Base-by-base conservation (phyloP, 2,888 invertebrate species). In the Morpho helenor region DNA sequence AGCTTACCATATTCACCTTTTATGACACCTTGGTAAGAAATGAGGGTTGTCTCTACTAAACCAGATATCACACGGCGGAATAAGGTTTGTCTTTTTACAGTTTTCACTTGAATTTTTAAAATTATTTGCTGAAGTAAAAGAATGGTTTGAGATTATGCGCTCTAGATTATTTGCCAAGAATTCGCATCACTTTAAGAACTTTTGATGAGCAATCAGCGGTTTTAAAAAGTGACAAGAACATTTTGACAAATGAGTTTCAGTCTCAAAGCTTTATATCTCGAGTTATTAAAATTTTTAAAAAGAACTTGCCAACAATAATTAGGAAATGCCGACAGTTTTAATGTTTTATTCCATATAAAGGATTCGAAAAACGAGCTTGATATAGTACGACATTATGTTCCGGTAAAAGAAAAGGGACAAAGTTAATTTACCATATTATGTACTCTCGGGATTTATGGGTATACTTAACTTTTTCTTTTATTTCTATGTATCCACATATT, bases 161-260 rank as follows among this genome's bases (percentile, higher is more conserved):
- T 23, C 42, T 23, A 23, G n/a, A 47, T 50, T 61, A 71, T 69
- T 72, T 79, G 82, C 77, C 81, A 82, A 81, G 75, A 80, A 71
- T 74, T 69, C 49, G 41, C 55, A 61, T 60, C 56, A 56, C 57
- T 62, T 70, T 40, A 23, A 52, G 46, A 57, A 45, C 16, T 42
- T 52, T 54, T 55, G 56, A 68, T 66, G 66, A 72, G 61, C 67
- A 68, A 67, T 76, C 74, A 70, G 68, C 76, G 71, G 62, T 62
- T 73, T 66, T 68, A 68, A 58, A 64, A 69, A 68, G 71, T 67
- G 77, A 64, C 68, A 76, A 80, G 76, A 77, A 64, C 66, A 66
- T 66, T 64, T 67, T 79, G 76, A 80, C 74, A 78, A 79, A 80
- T 77, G 66, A 73, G 50, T 46, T 54, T 39, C 47, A 47, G n/a